Base-by-base conservation (phyloP, 2,113 vertebrate species). In the Rissa tridactyla region DNA sequence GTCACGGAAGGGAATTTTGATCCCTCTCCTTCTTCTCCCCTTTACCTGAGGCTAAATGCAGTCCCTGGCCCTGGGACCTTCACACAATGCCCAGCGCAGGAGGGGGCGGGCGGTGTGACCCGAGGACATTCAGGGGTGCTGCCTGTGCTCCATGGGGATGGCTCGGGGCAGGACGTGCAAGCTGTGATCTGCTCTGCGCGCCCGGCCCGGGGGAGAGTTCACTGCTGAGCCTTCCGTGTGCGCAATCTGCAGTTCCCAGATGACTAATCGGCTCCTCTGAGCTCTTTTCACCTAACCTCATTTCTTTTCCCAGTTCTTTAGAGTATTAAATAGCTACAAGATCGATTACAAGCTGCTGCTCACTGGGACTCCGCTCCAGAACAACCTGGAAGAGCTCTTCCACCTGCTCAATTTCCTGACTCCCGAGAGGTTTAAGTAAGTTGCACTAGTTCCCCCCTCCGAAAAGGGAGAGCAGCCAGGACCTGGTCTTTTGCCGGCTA, bases 371-470 rank as follows among this genome's bases (percentile, higher is more conserved):
- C 99, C 99, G 0, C 99, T 99, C 9, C 99, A 99, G 98, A 99
- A 99, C 98, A 99, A 99, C 97, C 96, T 99, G 82, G 99, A 99
- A 82, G 99, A 99, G 94, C 99, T 99, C 18, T 99, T 99, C 96
- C 99, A 99, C 82, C 98, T 99, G 70, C 99, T 99, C 88, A 99
- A 99, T 98, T 99, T 99, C 96, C 98, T 99, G 96, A 99, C 99
- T 11, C 99, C 99, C 0, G 99, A 99, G 91, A 98, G 99, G 90
- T 99, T 99, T 97, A 99, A 99, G 99, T 99, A 98, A 98, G 98
- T 97, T 10, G 8, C 13, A 0, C 7, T 34, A 5, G 30, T 69
- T 71, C 22, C n/a, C 23, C 4, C 2, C 10, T 40, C 36, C 0
- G 2, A 38, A 40, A 36, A 40, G 30, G 32, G 64, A 17, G n/a